These are phyloP conservation scores for Chironex yamaguchii DNA, from an alignment of 30 jellyfish, hydroid and myxozoan species.

Conservation along the genomic window DNA sequence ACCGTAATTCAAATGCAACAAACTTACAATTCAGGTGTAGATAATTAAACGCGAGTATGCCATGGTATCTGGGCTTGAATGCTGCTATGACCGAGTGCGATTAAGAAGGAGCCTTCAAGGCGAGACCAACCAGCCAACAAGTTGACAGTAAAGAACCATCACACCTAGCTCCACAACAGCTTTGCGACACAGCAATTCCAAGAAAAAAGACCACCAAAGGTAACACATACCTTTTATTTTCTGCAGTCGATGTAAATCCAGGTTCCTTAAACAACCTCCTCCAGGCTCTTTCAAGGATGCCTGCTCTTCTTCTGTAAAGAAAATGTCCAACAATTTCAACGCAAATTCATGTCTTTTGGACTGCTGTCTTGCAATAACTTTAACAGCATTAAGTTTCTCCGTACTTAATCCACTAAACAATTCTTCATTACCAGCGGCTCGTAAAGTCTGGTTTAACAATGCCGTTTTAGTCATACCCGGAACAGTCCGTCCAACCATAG, in stretches of 20 bases:
- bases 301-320: slow-evolving; percentile 15
- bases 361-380: not conserved
- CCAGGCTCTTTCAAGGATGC: not conserved
- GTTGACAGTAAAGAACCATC: too few relatives aligned
- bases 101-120: too few relatives aligned
- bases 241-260: not conserved
- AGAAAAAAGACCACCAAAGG: too few relatives aligned
- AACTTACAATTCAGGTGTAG: too few relatives aligned
- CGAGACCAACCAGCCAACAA: too few relatives aligned
- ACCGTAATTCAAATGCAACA: too few relatives aligned
- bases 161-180: too few relatives aligned
- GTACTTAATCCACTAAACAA: not conserved
- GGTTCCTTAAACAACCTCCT: slow-evolving; percentile 17
- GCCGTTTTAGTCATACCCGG: not conserved
- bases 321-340: slow-evolving; percentile 5
- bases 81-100: too few relatives aligned
- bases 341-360: slow-evolving; percentile 21
- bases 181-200: too few relatives aligned
- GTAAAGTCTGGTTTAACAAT: not conserved
- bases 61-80: too few relatives aligned
- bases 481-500: too few relatives aligned
- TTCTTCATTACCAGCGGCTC: not conserved
- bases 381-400: not conserved
- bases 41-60: too few relatives aligned
- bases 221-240: not conserved